Base-by-base conservation (phyloP, 2,888 invertebrate species). In the Sphinx pinastri region DNA sequence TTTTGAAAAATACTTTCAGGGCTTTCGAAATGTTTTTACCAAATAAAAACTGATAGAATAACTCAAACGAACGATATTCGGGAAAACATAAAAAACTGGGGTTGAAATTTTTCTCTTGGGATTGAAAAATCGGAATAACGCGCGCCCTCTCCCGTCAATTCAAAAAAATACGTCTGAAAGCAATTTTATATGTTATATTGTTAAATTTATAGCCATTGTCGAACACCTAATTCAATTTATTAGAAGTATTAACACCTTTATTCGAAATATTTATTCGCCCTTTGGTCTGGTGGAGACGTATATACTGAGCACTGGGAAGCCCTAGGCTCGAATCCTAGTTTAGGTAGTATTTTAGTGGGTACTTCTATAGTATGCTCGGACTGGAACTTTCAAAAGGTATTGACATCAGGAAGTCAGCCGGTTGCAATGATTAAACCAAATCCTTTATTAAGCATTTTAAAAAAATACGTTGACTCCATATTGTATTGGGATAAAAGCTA, bases 111-210 rank as follows among this genome's bases (percentile, higher is more conserved):
- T 79, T 83, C 78, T 84, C 87, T 80, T 84, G 59, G 73, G 85
- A 84, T 87, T 81, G 81, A 77, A 74, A 81, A 82, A 80, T 83
- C 81, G 78, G 79, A 84, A 87, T 86, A 80, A 82, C 82, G 38
- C 75, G 68, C 77, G 60, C 74, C 81, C 73, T 78, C 79, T 71
- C 77, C 71, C 71, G 78, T 81, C 81, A 82, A 85, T 84, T 82
- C 77, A 76, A 79, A 79, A 81, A 81, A 82, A 73, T 77, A 81
- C 78, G 78, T 79, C 75, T 69, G 71, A 75, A 76, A 77, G 71
- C 76, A 78, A 78, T 79, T 70, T 75, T 77, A 79, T 76, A 77
- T 78, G 78, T 68, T 73, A 71, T 72, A 60, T 60, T 45, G 38
- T 38, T 10, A n/a, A 45, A 45, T 45, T 57, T 45, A 45, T 45